A percentile compares a stretch with the other conserved stretches of the same genome.
These are phyloP conservation scores for Megaleporinus macrocephalus DNA, from an alignment of 2,113 vertebrate genomes.

Conservation along the genomic window DNA sequence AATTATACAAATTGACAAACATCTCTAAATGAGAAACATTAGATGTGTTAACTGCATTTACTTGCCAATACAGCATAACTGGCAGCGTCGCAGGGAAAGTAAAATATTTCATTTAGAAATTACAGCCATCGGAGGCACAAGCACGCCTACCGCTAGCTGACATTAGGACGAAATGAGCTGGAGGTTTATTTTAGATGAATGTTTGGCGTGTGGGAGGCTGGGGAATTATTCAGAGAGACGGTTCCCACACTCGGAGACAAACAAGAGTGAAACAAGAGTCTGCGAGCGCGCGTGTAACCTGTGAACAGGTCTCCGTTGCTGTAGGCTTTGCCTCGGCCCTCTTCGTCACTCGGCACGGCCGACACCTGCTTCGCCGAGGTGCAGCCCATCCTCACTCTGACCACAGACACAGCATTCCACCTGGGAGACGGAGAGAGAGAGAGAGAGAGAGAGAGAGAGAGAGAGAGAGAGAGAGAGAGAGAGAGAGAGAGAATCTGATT, in stretches of 20 bases:
- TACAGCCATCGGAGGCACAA: background rate
- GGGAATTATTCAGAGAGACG: conserved; percentile 5
- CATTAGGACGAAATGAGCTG: background rate
- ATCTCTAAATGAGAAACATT: too few relatives aligned
- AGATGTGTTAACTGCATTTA: too few relatives aligned
- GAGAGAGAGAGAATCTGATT: too few relatives aligned
- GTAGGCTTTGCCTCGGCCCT: conserved; percentile 96
- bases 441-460: conserved; percentile 7
- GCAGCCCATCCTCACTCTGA: conserved; percentile 99
- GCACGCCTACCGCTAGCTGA: background rate
- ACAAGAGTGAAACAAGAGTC: background rate
- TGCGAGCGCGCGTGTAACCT: conserved; percentile 78
- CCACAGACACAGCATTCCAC: conserved; percentile 82
- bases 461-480: background rate
- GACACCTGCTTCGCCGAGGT: conserved; percentile 99
- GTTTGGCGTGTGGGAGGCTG: conserved; percentile 7
- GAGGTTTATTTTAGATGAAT: conserved; percentile 14
- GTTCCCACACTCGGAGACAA: conserved; percentile 16
- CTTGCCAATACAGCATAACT: too few relatives aligned
- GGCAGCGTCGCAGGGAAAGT: too few relatives aligned
- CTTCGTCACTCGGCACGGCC: conserved; percentile 98
- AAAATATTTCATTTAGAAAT: too few relatives aligned
- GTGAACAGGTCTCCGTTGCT: conserved; percentile 97
- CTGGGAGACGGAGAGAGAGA: conserved; percentile 52
- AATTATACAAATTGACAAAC: too few relatives aligned